phyloP scores from a whole-genome alignment of 2,113 vertebrate species.

The Alces alces region DNA sequence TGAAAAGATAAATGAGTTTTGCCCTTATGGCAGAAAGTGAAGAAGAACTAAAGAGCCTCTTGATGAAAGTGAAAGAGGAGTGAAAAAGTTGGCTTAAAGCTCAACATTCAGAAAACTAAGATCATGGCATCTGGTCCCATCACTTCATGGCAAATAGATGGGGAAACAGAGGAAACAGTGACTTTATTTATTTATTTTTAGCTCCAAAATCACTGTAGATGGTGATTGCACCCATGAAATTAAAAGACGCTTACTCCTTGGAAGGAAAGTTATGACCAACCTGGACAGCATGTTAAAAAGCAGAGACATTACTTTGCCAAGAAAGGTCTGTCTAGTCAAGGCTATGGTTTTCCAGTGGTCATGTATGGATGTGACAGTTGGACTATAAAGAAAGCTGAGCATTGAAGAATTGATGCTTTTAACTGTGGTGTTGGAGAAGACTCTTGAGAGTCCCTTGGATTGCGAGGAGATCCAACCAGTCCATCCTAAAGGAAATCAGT shows the following conservation, averaged over 20 bases:
- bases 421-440: background rate
- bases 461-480: background rate
- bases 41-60: background rate
- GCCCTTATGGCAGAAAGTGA: background rate
- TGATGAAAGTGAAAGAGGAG: background rate
- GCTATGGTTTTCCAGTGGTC: background rate
- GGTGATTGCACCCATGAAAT: background rate
- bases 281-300: background rate
- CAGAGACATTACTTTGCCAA: background rate
- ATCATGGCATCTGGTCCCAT: background rate
- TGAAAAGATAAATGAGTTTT: background rate
- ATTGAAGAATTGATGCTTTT: background rate
- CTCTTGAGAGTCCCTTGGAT: background rate
- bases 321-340: background rate
- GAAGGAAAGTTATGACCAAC: background rate
- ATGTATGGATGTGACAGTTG: background rate
- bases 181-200: background rate
- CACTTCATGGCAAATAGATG: background rate
- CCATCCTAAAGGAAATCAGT: background rate
- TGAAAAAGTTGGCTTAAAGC: background rate
- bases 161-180: background rate
- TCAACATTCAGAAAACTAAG: background rate
- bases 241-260: background rate
- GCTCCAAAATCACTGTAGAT: background rate
- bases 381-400: background rate